Evolutionary conservation across 2,113 vertebrate species (phyloP).

Genomic region (Lanius ludovicianus): DNA sequence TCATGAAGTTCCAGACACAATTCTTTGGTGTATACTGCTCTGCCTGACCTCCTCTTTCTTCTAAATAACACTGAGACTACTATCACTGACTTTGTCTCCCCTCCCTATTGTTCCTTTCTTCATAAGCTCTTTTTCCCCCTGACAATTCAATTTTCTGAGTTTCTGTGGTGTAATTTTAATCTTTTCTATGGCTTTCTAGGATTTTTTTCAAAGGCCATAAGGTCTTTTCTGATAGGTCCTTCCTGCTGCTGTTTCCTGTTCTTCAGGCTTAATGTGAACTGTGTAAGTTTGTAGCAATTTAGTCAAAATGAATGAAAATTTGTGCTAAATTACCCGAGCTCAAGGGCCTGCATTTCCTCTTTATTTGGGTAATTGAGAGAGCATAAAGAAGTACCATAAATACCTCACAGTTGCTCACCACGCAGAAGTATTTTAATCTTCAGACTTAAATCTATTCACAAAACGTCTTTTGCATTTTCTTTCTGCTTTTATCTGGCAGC

Average conservation of each 20-base stretch:
- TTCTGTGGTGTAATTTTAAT: not conserved
- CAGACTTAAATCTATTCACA: not conserved
- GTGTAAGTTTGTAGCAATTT: not conserved
- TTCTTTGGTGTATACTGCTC: not conserved
- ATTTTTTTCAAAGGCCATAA: not conserved
- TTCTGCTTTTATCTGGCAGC: not conserved
- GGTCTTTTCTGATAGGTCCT: not conserved
- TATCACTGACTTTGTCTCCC: not conserved
- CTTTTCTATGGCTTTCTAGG: not conserved
- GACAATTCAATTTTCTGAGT: slow-evolving; percentile 8
- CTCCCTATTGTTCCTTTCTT: not conserved
- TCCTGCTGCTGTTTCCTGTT: not conserved
- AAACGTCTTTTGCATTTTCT: not conserved
- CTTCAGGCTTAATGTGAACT: not conserved
- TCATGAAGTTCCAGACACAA: not conserved
- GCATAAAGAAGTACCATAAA: not conserved
- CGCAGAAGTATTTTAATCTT: not conserved
- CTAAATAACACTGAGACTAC: not conserved
- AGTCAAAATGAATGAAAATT: slow-evolving; percentile 4
- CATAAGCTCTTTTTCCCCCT: not conserved
- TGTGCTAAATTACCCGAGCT: not conserved
- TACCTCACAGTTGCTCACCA: not conserved
- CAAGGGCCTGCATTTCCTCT: not conserved
- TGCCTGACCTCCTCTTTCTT: not conserved
- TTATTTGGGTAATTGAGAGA: not conserved